These are phyloP conservation scores for Leucoraja erinaceus DNA, from an alignment of 2,113 vertebrate species.

Conservation along the genomic window DNA sequence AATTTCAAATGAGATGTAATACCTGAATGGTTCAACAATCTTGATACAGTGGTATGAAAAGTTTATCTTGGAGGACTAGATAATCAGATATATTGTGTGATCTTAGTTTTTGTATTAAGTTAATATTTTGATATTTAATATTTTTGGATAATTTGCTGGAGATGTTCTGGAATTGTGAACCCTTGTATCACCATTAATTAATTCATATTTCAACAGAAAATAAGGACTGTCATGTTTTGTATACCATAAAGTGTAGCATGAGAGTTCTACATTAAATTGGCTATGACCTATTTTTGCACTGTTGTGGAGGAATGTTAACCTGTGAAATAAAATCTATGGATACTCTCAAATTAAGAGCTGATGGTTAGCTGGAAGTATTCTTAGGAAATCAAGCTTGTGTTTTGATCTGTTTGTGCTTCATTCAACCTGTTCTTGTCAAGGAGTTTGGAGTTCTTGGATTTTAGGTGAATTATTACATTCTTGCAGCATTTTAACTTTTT, in stretches of 20 bases:
- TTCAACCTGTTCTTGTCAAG: neutral
- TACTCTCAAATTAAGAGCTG: neutral
- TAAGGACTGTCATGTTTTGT: neutral
- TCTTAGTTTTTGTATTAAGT: neutral
- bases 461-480: neutral
- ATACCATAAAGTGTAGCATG: neutral
- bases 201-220: neutral
- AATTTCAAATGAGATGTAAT: neutral
- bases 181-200: neutral
- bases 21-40: neutral
- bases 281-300: neutral
- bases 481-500: neutral
- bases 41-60: neutral
- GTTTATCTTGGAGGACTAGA: neutral
- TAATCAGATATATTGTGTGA: neutral
- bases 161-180: neutral
- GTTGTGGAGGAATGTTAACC: neutral
- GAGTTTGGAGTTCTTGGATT: no score
- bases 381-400: neutral
- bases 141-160: neutral
- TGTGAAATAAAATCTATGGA: neutral
- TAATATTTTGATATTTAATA: neutral
- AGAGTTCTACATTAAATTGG: neutral
- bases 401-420: neutral
- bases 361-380: neutral